Base-by-base conservation (phyloP, 2,113 vertebrate genomes). In the Anolis carolinensis region DNA sequence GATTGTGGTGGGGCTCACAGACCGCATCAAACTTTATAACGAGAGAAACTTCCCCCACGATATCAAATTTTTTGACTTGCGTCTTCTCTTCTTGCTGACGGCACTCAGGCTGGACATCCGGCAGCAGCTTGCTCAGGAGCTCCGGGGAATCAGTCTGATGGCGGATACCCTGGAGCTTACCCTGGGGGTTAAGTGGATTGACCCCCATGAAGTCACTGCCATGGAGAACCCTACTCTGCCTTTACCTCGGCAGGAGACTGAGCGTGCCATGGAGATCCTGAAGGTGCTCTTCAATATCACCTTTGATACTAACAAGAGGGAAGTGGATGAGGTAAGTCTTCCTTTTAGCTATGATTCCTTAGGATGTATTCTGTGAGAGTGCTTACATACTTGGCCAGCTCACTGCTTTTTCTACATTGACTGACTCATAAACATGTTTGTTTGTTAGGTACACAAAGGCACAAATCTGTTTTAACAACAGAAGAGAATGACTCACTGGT, bases 241-340 rank as follows among this genome's bases (percentile, higher is more conserved):
- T 7, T 93, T 99, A 65, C 96, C 97, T 72, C 95, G 97, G 3
- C 95, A 97, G 87, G 97, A 98, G 92, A 96, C 96, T 0, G 98
- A 98, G 89, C 93, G 96, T 9, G 97, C 97, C 89, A 98, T 99
- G 98, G 98, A 99, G 93, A 97, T 98, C 88, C 97, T 99, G 81
- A 99, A 99, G 93, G 98, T 99, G 91, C 97, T 99, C 67, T 99
- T 99, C 93, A 99, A 99, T 62, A 96, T 99, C 94, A 99, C 98
- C 23, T 98, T 98, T 62, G 97, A 98, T 87, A 96, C 95, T 59
- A 90, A 94, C 92, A 97, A 92, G 86, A 96, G 94, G 63, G 97
- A 98, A 62, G 97, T 97, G 32, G 98, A 98, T 0, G 97, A 99
- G 98, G 98, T 98, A 70, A 95, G 95, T 7, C 32, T 82, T 34